phyloP scores from a whole-genome alignment of 2,888 invertebrate species.

The Tanypteryx hageni region DNA sequence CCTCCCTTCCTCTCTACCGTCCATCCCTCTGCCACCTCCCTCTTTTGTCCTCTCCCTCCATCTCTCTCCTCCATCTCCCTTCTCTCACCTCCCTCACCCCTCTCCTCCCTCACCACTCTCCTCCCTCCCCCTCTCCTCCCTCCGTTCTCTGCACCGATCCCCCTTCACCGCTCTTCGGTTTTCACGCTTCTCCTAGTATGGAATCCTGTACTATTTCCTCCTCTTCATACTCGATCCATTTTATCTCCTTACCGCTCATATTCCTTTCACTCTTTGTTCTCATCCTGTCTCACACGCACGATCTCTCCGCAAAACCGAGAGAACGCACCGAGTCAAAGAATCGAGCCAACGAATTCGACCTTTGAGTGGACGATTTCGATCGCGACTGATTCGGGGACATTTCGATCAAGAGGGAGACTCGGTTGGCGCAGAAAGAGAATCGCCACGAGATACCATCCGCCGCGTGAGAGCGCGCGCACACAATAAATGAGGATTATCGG shows the following conservation, averaged over 20 bases:
- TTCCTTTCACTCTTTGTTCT: neutral
- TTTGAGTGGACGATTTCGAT: neutral
- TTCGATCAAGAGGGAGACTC: neutral
- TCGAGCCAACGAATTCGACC: neutral
- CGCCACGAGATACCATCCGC: neutral
- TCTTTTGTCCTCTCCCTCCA: neutral
- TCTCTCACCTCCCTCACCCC: neutral
- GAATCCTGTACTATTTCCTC: neutral
- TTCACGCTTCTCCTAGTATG: neutral
- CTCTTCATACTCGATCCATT: too few species aligned
- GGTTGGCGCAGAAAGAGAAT: neutral
- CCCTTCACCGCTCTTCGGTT: neutral
- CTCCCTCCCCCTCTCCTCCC: neutral
- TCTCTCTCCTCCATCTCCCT: neutral
- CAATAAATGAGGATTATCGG: constrained; percentile 13
- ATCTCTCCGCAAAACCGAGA: neutral
- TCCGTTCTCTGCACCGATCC: neutral
- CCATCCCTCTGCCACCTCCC: too few species aligned
- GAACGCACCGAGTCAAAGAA: neutral
- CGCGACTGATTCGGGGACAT: neutral
- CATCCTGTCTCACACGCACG: neutral
- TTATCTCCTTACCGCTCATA: neutral
- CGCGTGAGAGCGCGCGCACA: neutral
- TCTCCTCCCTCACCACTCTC: too few species aligned
- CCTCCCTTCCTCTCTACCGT: too few species aligned